Base-by-base conservation (phyloP, 2,888 invertebrate genomes). In the Oxyteleia sp. region DNA sequence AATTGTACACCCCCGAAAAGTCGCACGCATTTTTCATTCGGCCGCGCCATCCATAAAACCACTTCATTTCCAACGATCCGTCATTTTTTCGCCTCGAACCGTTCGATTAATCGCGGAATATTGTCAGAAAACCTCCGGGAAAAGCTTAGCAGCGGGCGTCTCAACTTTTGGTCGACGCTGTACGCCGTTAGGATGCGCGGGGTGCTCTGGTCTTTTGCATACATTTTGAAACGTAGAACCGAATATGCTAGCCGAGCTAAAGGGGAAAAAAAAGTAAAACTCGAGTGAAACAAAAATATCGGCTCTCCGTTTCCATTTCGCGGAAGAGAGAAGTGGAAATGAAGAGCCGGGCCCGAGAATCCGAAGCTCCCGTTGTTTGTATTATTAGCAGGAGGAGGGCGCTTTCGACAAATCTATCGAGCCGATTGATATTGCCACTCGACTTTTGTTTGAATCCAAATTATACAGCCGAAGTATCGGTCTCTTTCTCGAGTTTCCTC, bases 191-290 rank as follows among this genome's bases (percentile, higher is more conserved):
- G 91, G 91, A 92, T 92, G 93, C 92, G 91, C 91, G 90, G 89
- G 89, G 88, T 90, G 89, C 90, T 86, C 88, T 85, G 90, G 91
- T 91, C 92, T 92, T 93, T 93, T 93, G 91, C 92, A 92, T 93
- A 92, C 90, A 92, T 92, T 92, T 92, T 89, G 89, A 92, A 92
- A 92, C 90, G 89, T 87, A 88, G 90, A 90, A 87, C 89, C 90
- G 88, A 92, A 91, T 91, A 90, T 90, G 89, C 90, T 87, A 87
- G 87, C 87, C 87, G n/a, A n/a, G n/a, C n/a, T n/a, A n/a, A n/a
- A n/a, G n/a, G n/a, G n/a, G n/a, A n/a, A n/a, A n/a, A n/a, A n/a
- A n/a, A n/a, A n/a, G 72, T 71, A 69, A 55, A 59, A 84, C 64
- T 61, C 38, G 47, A 68, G 63, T 82, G 84, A 86, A 88, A 88